Percentiles rank a stretch among this genome's conserved stretches.
Conservation (phyloP, 2,888 invertebrate genomes). For the Muscina levida region DNA sequence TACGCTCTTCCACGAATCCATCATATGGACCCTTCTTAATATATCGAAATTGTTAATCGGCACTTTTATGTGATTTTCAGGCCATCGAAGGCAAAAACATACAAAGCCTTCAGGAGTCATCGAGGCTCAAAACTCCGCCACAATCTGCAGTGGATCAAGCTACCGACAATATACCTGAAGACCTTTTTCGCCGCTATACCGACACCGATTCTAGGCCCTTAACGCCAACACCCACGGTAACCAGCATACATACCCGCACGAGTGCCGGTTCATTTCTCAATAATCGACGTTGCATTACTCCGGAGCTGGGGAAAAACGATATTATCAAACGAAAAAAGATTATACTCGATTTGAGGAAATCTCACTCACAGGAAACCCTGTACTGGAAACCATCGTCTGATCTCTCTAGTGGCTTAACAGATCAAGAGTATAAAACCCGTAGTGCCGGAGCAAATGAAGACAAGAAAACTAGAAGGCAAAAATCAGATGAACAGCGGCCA, state of each 20-base stretch:
- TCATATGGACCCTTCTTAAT: too few relatives aligned
- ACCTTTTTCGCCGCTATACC: conserved; percentile 89
- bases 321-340: conserved; percentile 83
- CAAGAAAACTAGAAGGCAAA: conserved; percentile 71
- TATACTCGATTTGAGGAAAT: conserved; percentile 84
- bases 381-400: conserved; percentile 81
- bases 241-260: conserved; percentile 86
- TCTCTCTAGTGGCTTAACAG: conserved; percentile 72
- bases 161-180: conserved; percentile 87
- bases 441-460: conserved; percentile 74
- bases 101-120: conserved; percentile 63
- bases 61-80: conserved; percentile 45
- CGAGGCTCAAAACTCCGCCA: conserved; percentile 19
- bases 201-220: conserved; percentile 91
- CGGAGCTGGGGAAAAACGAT: conserved; percentile 83
- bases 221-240: conserved; percentile 89
- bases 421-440: conserved; percentile 72
- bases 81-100: conserved; percentile 72
- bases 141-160: conserved; percentile 66
- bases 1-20: too few relatives aligned
- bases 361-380: conserved; percentile 81
- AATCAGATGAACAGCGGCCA: conserved; percentile 73
- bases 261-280: conserved; percentile 81
- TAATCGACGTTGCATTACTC: conserved; percentile 85
- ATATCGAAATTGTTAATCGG: too few relatives aligned